Evolutionary conservation across 2,797 vertebrate species (phyloP).

Genomic region (Thaleichthys pacificus): DNA sequence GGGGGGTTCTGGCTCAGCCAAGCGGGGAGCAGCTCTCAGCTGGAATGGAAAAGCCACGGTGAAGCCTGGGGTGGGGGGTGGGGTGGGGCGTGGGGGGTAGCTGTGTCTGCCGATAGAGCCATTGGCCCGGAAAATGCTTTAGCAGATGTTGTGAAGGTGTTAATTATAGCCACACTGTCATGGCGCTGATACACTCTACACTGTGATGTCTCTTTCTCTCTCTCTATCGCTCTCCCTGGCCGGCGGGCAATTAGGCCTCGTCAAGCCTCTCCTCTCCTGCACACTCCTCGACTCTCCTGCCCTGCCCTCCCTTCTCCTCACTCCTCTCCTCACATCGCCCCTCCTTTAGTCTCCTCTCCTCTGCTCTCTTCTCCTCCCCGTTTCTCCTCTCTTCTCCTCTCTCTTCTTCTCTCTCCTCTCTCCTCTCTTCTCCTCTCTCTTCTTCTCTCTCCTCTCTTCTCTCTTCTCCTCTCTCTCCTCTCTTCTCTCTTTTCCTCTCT

Average conservation of each 20-base stretch:
- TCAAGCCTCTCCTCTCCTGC: conserved; percentile 25
- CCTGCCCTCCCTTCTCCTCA: conserved; percentile 40
- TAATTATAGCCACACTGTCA: conserved; percentile 72
- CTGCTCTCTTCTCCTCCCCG: too few relatives aligned
- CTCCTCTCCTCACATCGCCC: conserved; percentile 30
- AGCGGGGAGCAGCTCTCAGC: conserved; percentile 52
- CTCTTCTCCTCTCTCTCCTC: too few relatives aligned
- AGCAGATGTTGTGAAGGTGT: conserved; percentile 80
- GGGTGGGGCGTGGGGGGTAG: conserved; percentile 17
- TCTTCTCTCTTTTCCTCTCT: too few relatives aligned
- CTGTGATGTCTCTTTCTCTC: conserved; percentile 74
- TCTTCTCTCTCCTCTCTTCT: too few relatives aligned
- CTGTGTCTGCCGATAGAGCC: conserved; percentile 36
- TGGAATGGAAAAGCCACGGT: conserved; percentile 48
- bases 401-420: too few relatives aligned
- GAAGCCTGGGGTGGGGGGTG: conserved; percentile 19
- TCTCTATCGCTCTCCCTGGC: conserved; percentile 28
- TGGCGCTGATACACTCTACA: conserved; percentile 63
- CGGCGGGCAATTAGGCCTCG: conserved; percentile 76
- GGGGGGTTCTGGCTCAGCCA: conserved; percentile 51
- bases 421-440: too few relatives aligned
- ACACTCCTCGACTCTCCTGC: conserved; percentile 34
- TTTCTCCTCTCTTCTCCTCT: too few relatives aligned
- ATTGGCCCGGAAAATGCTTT: conserved; percentile 58
- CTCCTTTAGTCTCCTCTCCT: background rate